A percentile compares a stretch with the other conserved stretches of the same genome.
Conservation (phyloP, 2,888 invertebrate genomes). For the Dicyrtomina minuta region DNA sequence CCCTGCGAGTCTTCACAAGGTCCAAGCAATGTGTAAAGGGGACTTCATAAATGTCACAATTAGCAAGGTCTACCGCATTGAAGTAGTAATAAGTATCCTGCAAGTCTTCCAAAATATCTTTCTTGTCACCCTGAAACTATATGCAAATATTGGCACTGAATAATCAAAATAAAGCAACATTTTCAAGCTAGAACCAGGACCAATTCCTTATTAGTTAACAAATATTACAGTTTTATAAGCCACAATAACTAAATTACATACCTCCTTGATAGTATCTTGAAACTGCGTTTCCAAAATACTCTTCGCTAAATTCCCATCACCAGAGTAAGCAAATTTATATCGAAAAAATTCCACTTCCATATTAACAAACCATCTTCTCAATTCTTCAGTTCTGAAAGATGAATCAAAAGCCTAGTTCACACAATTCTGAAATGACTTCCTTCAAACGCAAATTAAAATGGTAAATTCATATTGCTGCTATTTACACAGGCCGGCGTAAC, state of each 20-base stretch:
- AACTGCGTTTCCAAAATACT: conserved; percentile 5
- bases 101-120: conserved; percentile 65
- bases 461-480: too few relatives aligned
- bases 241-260: too few relatives aligned
- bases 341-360: conserved; percentile 89
- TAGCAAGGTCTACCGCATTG: conserved; percentile 63
- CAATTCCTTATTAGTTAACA: too few relatives aligned
- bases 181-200: too few relatives aligned
- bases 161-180: conserved; percentile 1
- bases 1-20: conserved; percentile 74
- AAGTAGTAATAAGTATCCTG: conserved; percentile 63
- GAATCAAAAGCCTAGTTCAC: too few relatives aligned
- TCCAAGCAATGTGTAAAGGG: conserved; percentile 84
- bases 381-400: conserved; percentile 66
- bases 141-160: conserved; percentile 16
- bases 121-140: conserved; percentile 68
- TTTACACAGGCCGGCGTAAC: too few relatives aligned
- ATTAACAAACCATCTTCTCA: conserved; percentile 81
- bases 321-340: conserved; percentile 61
- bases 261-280: conserved; percentile 9
- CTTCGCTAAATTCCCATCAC: not conserved
- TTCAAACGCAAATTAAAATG: too few relatives aligned
- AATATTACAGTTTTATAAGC: too few relatives aligned
- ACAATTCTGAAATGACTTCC: too few relatives aligned
- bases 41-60: conserved; percentile 75